Conservation (phyloP, 2,113 vertebrate genomes). For the Scopus umbretta region DNA sequence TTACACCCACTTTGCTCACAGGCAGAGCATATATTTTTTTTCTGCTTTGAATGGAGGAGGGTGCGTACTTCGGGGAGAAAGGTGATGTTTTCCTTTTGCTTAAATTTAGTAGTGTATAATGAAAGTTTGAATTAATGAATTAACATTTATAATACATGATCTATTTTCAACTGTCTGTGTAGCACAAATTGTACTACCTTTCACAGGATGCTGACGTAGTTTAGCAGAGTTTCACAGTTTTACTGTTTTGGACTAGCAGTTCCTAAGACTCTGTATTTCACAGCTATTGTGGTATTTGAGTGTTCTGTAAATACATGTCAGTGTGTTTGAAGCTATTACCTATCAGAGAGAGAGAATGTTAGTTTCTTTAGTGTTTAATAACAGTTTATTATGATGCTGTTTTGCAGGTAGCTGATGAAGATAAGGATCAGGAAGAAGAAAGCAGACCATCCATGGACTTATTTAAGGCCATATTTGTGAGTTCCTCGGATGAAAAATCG, state of each 20-base stretch:
- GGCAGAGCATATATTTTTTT: background rate
- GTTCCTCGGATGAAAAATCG: constrained; percentile 89
- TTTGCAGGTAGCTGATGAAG: constrained; percentile 31
- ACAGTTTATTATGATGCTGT: background rate
- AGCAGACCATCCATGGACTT: constrained; percentile 88
- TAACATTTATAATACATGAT: background rate
- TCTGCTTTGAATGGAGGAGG: background rate
- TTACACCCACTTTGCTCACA: background rate
- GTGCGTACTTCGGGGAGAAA: background rate
- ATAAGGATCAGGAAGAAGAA: constrained; percentile 72
- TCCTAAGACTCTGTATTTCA: background rate
- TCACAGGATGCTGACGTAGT: background rate
- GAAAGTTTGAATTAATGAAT: background rate
- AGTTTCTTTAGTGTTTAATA: background rate
- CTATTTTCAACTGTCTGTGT: background rate
- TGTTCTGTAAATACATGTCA: background rate
- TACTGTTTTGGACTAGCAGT: background rate
- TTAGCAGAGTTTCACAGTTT: background rate
- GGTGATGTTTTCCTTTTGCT: background rate
- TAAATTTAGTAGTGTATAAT: background rate
- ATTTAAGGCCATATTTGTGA: constrained; percentile 93
- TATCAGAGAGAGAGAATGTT: background rate
- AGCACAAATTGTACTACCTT: background rate
- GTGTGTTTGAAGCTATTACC: background rate
- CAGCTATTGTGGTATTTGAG: background rate